phyloP scores from a whole-genome alignment of 2,113 vertebrate species.

The Tachysurus vachellii region DNA sequence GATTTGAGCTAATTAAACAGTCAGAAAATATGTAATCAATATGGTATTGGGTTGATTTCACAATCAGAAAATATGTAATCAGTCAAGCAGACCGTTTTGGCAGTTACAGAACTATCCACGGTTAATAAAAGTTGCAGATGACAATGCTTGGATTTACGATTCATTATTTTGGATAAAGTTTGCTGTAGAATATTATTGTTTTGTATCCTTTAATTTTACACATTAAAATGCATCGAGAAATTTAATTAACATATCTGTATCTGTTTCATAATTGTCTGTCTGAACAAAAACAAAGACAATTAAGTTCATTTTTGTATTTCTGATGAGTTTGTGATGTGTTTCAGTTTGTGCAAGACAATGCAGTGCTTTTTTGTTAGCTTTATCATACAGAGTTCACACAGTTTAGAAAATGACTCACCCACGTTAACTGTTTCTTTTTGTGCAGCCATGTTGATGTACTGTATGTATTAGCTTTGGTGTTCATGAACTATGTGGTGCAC shows the following conservation, averaged over 20 bases:
- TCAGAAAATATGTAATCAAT: background rate
- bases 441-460: conserved; percentile 68
- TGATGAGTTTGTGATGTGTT: background rate
- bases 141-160: background rate
- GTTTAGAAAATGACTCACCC: background rate
- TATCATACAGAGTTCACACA: background rate
- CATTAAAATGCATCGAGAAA: background rate
- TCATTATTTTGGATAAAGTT: background rate
- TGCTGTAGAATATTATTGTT: background rate
- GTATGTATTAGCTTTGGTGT: conserved; percentile 63
- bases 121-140: background rate
- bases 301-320: background rate
- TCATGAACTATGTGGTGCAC: conserved; percentile 65
- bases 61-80: background rate
- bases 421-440: background rate
- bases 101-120: background rate
- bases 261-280: background rate
- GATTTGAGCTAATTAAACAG: background rate
- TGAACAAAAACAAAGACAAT: background rate
- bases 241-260: background rate
- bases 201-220: background rate
- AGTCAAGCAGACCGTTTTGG: background rate
- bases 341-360: background rate
- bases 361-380: background rate
- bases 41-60: background rate